These are phyloP conservation scores for Coreoperca whiteheadi DNA, from an alignment of 2,113 vertebrate genomes.

Conservation along the genomic window DNA sequence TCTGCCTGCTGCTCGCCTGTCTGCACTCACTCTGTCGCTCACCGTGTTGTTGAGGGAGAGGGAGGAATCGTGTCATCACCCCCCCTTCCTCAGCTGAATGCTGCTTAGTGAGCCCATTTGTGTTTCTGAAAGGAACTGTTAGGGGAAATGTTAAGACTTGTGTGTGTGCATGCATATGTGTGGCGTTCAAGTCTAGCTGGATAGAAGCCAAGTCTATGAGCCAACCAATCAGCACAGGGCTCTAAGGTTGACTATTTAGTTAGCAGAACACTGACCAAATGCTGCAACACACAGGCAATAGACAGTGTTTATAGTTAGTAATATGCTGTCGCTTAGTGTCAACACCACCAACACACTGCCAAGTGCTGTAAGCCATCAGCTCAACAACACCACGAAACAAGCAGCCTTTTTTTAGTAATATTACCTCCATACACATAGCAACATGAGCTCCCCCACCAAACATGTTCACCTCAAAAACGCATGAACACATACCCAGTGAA, in stretches of 20 bases:
- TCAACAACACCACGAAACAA: too few relatives aligned
- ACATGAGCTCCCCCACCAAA: too few relatives aligned
- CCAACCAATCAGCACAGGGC: conserved; percentile 38
- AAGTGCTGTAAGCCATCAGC: background rate
- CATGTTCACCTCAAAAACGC: too few relatives aligned
- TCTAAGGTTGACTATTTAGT: conserved; percentile 34
- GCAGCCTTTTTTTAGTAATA: too few relatives aligned
- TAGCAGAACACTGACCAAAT: conserved; percentile 42
- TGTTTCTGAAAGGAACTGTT: background rate
- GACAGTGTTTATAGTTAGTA: background rate
- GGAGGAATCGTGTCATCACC: conserved; percentile 45
- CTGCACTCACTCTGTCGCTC: conserved; percentile 34
- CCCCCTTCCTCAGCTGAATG: conserved; percentile 36
- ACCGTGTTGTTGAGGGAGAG: conserved; percentile 27
- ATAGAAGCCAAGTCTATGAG: conserved; percentile 53
- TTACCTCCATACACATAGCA: too few relatives aligned
- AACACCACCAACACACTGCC: background rate
- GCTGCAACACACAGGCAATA: conserved; percentile 45
- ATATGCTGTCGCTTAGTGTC: background rate
- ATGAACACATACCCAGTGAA: too few relatives aligned
- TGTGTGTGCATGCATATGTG: background rate
- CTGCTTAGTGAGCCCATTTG: background rate
- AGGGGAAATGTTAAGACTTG: too few relatives aligned
- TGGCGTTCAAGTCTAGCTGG: conserved; percentile 25
- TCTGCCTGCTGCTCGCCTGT: conserved; percentile 18